Evolutionary conservation across 2,113 vertebrate species (phyloP).

Genomic region (Aspiorhynchus laticeps): DNA sequence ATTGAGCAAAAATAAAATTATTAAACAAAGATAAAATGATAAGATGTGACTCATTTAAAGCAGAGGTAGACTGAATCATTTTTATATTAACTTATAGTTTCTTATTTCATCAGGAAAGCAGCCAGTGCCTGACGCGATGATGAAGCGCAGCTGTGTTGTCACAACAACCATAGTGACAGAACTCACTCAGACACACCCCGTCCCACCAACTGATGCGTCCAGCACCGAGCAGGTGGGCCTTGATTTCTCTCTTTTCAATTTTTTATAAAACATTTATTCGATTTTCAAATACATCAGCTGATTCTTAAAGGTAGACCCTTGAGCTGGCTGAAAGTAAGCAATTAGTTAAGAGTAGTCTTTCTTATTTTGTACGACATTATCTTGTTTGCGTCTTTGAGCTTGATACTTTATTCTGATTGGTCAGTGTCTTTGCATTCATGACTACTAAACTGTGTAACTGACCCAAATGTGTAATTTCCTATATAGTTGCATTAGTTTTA

Average conservation of each 20-base stretch:
- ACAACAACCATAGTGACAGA: slow-evolving; percentile 77
- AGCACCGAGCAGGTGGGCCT: slow-evolving; percentile 63
- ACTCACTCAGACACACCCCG: slow-evolving; percentile 68
- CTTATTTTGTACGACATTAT: background rate
- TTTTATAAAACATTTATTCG: background rate
- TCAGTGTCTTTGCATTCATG: background rate
- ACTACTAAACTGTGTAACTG: background rate
- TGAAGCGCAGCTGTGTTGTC: slow-evolving; percentile 69
- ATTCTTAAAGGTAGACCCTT: background rate
- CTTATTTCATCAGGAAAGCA: slow-evolving; percentile 38
- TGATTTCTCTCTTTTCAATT: background rate
- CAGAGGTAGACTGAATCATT: background rate
- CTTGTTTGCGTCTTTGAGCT: background rate
- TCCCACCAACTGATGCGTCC: slow-evolving; percentile 51
- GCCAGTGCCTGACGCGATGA: slow-evolving; percentile 61
- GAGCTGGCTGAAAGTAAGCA: background rate
- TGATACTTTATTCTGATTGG: background rate
- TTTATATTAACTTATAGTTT: background rate
- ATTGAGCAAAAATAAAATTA: background rate
- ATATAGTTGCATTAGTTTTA: background rate
- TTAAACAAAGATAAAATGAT: background rate
- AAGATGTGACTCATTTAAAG: background rate
- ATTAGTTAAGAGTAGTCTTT: background rate
- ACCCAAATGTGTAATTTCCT: background rate
- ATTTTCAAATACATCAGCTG: background rate